A percentile compares a stretch with the other conserved stretches of the same genome.
These are phyloP conservation scores for Artibeus jamaicensis DNA, from an alignment of 2,797 vertebrate species.

Conservation along the genomic window DNA sequence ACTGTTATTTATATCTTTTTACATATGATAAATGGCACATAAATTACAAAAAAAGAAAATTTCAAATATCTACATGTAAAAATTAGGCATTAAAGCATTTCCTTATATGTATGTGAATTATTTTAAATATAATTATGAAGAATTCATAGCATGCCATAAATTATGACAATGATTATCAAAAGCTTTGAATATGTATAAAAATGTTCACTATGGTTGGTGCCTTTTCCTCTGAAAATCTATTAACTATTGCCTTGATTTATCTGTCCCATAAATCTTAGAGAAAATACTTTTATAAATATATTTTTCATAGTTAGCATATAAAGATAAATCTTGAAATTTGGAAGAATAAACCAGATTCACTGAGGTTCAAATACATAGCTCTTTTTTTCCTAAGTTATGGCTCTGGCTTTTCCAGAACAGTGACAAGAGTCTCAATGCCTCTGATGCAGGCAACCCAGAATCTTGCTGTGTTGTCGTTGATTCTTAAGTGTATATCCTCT, in stretches of 20 bases:
- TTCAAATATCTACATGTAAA: not conserved
- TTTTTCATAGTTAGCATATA: conserved; percentile 68
- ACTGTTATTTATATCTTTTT: not conserved
- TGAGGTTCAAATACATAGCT: conserved; percentile 22
- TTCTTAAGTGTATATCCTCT: conserved; percentile 44
- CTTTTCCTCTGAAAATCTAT: conserved; percentile 55
- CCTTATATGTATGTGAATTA: not conserved
- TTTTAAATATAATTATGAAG: not conserved
- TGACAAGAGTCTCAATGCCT: conserved; percentile 39
- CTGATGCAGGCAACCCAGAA: not conserved
- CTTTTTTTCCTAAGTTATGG: conserved; percentile 36
- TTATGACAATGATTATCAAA: conserved; percentile 36
- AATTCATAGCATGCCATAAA: not conserved
- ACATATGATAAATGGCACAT: not conserved
- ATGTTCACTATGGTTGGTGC: not conserved
- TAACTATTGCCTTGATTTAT: conserved; percentile 63
- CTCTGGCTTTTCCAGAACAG: conserved; percentile 32
- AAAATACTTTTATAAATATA: conserved; percentile 65
- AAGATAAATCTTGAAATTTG: conserved; percentile 61
- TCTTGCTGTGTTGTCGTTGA: conserved; percentile 17
- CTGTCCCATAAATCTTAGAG: conserved; percentile 63
- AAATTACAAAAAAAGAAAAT: not conserved
- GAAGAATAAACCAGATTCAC: not conserved
- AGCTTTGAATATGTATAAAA: not conserved
- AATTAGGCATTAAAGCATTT: not conserved